phyloP scores from a whole-genome alignment of 2,797 vertebrate genomes.

The Pipistrellus pipistrellus region DNA sequence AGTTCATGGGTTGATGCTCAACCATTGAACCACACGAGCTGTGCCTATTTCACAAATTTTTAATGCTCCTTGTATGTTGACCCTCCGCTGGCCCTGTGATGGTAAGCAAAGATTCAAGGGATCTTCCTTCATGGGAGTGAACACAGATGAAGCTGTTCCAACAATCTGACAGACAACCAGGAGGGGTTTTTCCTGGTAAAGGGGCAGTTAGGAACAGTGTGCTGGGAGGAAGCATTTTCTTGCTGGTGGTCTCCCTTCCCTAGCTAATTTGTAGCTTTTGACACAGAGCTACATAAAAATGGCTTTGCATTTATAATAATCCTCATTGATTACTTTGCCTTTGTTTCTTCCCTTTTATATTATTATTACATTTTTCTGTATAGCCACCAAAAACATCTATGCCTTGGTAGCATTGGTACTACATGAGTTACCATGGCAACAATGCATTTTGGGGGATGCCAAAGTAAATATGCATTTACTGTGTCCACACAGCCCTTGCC shows the following conservation, averaged over 20 bases:
- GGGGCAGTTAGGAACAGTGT: background rate
- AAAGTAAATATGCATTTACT: constrained; percentile 75
- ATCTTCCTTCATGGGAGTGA: background rate
- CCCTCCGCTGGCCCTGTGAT: background rate
- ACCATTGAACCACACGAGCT: no score
- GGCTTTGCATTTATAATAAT: constrained; percentile 63
- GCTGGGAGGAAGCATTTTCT: background rate
- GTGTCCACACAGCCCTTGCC: constrained; percentile 65
- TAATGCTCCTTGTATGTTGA: background rate
- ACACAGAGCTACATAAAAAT: constrained; percentile 56
- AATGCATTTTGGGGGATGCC: constrained; percentile 66
- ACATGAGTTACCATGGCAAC: constrained; percentile 77
- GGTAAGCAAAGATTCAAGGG: background rate
- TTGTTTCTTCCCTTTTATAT: background rate
- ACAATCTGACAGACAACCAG: background rate
- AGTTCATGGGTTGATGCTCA: no score
- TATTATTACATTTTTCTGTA: background rate
- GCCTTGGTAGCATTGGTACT: constrained; percentile 39
- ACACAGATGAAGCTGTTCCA: constrained; percentile 13
- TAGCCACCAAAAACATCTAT: constrained; percentile 48
- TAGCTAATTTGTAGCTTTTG: constrained; percentile 57
- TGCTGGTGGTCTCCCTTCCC: background rate
- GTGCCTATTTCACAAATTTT: background rate
- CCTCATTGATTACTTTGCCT: constrained; percentile 50
- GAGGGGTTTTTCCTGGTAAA: background rate